Evolutionary conservation across 2,797 vertebrate genomes (phyloP).

Genomic region (Pristis pectinata): DNA sequence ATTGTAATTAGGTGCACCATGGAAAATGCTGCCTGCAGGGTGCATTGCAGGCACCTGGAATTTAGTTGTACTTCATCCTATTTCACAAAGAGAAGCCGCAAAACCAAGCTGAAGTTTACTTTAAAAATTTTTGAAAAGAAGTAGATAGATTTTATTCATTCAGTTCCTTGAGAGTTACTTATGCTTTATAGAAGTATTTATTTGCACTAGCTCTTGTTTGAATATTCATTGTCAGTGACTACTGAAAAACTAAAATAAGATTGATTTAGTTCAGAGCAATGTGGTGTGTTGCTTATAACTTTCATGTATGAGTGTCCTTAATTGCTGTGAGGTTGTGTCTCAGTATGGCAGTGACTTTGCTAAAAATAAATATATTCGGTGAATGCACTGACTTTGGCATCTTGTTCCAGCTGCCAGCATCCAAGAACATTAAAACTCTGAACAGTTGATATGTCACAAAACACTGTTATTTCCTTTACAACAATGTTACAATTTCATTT

Average conservation of each 20-base stretch:
- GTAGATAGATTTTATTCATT: background rate
- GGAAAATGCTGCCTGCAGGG: background rate
- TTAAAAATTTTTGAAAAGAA: background rate
- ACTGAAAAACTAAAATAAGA: background rate
- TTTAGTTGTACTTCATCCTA: background rate
- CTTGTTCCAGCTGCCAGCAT: background rate
- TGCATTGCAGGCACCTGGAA: background rate
- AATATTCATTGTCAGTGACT: background rate
- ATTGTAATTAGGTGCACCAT: background rate
- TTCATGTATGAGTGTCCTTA: background rate
- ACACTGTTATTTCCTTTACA: too few relatives aligned
- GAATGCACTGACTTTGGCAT: background rate
- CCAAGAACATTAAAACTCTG: background rate
- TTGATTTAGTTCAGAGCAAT: background rate
- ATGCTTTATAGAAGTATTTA: background rate
- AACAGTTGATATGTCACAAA: too few relatives aligned
- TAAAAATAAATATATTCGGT: background rate
- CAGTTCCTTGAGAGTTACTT: background rate
- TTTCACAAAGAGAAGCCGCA: background rate
- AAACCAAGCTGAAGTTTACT: background rate
- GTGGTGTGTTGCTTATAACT: background rate
- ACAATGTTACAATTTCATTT: too few relatives aligned
- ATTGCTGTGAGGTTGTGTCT: background rate
- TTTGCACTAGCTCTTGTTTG: background rate
- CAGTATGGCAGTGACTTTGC: background rate